Percentiles rank a stretch among this genome's conserved stretches.
phyloP scores from a whole-genome alignment of 2,888 invertebrate species.

The Thalpophila matura region DNA sequence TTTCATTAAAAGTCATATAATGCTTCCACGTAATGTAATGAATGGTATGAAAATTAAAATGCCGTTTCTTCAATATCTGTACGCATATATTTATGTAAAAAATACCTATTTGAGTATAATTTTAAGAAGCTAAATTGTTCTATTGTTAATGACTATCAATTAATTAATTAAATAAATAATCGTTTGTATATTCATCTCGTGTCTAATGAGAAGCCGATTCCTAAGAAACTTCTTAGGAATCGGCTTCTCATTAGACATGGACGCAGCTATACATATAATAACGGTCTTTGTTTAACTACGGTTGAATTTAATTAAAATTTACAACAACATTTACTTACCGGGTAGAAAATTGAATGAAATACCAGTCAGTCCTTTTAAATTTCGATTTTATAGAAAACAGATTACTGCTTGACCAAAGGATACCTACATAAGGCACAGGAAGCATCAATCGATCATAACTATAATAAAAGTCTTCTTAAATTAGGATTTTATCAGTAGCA shows the following conservation, averaged over 20 bases:
- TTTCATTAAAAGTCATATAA: constrained; percentile 58
- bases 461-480: too few species aligned
- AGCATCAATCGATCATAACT: too few species aligned
- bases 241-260: neutral
- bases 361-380: neutral
- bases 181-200: neutral
- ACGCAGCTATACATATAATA: constrained; percentile 7
- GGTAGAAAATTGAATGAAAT: constrained; percentile 8
- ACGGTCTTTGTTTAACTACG: neutral
- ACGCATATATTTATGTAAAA: too few species aligned
- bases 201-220: constrained; percentile 7
- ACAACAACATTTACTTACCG: neutral
- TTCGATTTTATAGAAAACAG: neutral
- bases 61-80: constrained; percentile 8
- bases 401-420: neutral
- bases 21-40: constrained; percentile 50
- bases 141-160: too few species aligned
- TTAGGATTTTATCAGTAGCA: too few species aligned
- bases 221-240: too few species aligned
- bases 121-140: too few species aligned
- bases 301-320: constrained; percentile 5
- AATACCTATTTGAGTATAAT: too few species aligned
- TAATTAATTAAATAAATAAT: too few species aligned
- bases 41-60: constrained; percentile 35
- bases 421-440: too few species aligned